phyloP scores from a whole-genome alignment of 2,888 invertebrate species.

The Acanthosepion lycidas region DNA sequence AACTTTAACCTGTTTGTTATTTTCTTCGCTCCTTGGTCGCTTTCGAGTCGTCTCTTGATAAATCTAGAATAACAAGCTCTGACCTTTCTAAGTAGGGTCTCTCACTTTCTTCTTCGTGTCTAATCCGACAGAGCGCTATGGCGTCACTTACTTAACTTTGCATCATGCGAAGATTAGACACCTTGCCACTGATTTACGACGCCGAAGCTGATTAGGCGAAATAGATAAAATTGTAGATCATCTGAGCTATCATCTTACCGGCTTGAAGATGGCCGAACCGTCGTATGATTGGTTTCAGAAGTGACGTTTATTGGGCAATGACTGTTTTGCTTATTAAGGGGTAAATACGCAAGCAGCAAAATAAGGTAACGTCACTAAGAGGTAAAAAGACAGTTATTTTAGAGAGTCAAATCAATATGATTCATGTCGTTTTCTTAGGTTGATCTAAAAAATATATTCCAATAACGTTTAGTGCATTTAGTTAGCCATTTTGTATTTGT shows the following conservation, averaged over 20 bases:
- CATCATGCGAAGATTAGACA: conserved; percentile 11
- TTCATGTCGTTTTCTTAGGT: no score
- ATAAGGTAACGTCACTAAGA: no score
- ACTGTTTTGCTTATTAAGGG: not conserved
- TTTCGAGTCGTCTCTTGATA: not conserved
- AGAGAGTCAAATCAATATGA: no score
- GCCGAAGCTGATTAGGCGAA: not conserved
- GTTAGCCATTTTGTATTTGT: no score
- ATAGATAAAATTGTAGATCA: not conserved
- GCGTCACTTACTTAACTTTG: not conserved
- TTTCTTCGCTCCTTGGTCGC: not conserved
- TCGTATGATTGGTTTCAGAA: not conserved
- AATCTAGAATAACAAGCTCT: not conserved
- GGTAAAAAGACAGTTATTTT: no score
- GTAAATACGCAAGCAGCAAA: not conserved
- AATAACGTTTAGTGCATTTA: no score
- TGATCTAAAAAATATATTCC: no score
- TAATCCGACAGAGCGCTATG: not conserved
- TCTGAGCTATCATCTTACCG: not conserved
- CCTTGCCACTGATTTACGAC: not conserved
- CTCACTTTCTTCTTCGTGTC: not conserved
- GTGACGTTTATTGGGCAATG: not conserved
- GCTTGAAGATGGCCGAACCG: not conserved
- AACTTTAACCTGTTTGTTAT: not conserved
- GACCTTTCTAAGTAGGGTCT: not conserved